Evolutionary conservation across 2,113 vertebrate genomes (phyloP), one percentile per base, ranked within the genome.

Genomic region (Prinia subflava): DNA sequence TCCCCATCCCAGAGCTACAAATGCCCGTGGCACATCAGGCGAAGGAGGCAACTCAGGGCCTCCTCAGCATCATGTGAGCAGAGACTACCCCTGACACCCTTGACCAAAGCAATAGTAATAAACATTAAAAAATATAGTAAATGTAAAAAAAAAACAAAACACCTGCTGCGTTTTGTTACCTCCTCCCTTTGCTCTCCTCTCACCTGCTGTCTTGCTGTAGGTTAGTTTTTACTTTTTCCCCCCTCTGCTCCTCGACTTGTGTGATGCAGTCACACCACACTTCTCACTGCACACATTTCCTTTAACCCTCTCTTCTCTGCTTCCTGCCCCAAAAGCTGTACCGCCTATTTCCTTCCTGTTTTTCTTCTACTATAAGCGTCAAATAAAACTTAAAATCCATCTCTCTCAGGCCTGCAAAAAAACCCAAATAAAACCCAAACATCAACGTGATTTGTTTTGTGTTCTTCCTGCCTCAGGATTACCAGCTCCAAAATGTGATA

Each of bases 21-120:
- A 5, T 28, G 42, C 33, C 37, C 4, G 0, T 19, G 44, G 24
- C 60, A 76, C 2, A 0, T 33, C 42, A 46, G 37, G 49, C 2
- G 1, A 60, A 52, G 52, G 23, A 49, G 25, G 21, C 24, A 62
- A 28, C 59, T 39, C 25, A 13, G 35, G 31, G 12, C 24, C 53
- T 68, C 15, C 62, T 44, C 13, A 1, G 31, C n/a, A 33, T 49
- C 13, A 13, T 1, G 4, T 3, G 2, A 78, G 33, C 60, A 22
- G 18, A 5, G 3, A 24, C 44, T 33, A 50, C 35, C 57, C 64
- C 76, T 42, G 28, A 14, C 25, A 50, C 27, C 23, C 6, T 31
- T 46, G 13, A 23, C 24, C 16, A 55, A 42, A 74, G 20, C 5
- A 69, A 13, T 39, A 52, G 18, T 42, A 83, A 59, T 10, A 69